These are phyloP conservation scores for Dryomyza anilis DNA, from an alignment of 2,888 invertebrate species.

Conservation along the genomic window DNA sequence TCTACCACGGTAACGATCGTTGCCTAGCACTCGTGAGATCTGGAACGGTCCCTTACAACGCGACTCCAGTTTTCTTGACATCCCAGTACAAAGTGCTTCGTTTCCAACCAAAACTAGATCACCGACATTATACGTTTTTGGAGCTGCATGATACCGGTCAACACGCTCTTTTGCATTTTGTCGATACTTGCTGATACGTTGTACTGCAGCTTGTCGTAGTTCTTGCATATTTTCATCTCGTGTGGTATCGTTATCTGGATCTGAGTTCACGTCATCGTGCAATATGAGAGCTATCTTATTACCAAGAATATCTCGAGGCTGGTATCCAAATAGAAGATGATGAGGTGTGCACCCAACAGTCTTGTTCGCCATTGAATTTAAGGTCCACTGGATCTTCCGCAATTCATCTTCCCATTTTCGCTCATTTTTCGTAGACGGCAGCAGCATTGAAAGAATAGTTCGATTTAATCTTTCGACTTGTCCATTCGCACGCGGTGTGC, in stretches of 20 bases:
- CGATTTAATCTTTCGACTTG: not conserved
- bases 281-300: not conserved
- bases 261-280: not conserved
- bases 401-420: not conserved
- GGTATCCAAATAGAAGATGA: not conserved
- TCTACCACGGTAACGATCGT: constrained; percentile 24
- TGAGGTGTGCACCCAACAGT: not conserved
- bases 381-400: not conserved
- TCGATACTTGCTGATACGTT: constrained; percentile 12
- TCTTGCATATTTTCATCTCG: not conserved
- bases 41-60: not conserved
- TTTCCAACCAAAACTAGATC: not conserved
- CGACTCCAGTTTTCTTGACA: not conserved
- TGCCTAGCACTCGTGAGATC: not conserved
- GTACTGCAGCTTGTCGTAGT: constrained; percentile 4
- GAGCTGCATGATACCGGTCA: not conserved
- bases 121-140: not conserved
- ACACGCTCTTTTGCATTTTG: constrained; percentile 21
- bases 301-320: not conserved
- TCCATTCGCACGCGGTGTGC: not conserved
- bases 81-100: not conserved
- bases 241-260: not conserved
- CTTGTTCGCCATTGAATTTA: not conserved
- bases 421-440: not conserved
- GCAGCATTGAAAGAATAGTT: not conserved